A percentile compares a stretch with the other conserved stretches of the same genome.
These are phyloP conservation scores for Dolichotis patagonum DNA, from an alignment of 2,113 vertebrate species.

Conservation along the genomic window DNA sequence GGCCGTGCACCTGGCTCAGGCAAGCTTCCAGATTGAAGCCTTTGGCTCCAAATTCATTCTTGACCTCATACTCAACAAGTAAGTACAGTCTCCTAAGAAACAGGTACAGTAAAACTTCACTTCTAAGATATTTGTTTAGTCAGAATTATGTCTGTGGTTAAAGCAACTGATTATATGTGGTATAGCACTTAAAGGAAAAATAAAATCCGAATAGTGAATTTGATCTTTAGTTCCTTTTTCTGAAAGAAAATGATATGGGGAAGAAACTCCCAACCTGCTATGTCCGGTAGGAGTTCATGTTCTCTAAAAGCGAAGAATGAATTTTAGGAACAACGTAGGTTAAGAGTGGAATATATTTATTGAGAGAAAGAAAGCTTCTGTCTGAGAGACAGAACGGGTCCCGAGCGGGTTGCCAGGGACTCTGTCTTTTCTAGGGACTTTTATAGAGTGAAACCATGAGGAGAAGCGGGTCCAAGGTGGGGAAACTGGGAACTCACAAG, in stretches of 20 bases:
- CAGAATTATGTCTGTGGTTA: conserved; percentile 41
- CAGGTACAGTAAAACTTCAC: conserved; percentile 3
- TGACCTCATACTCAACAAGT: conserved; percentile 97
- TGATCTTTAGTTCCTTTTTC: conserved; percentile 22
- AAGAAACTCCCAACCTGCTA: no score
- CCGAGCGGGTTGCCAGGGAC: no score
- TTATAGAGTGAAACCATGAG: no score
- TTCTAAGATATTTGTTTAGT: conserved; percentile 25
- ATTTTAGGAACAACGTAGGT: no score
- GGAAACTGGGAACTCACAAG: no score
- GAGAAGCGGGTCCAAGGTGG: no score
- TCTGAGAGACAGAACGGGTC: no score
- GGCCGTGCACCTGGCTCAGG: conserved; percentile 96
- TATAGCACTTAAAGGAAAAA: conserved; percentile 8
- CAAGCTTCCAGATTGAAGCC: conserved; percentile 97
- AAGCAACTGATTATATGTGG: conserved; percentile 20
- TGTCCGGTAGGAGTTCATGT: no score
- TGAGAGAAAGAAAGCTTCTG: no score
- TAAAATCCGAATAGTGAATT: background rate
- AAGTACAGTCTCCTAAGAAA: conserved; percentile 84
- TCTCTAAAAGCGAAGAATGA: no score
- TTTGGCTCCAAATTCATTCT: conserved; percentile 96
- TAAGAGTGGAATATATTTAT: no score
- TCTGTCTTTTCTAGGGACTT: no score
- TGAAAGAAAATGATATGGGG: background rate